Evolutionary conservation across 2,113 vertebrate genomes (phyloP), one percentile per base, ranked within the genome.

Genomic region (Elephas maximus): DNA sequence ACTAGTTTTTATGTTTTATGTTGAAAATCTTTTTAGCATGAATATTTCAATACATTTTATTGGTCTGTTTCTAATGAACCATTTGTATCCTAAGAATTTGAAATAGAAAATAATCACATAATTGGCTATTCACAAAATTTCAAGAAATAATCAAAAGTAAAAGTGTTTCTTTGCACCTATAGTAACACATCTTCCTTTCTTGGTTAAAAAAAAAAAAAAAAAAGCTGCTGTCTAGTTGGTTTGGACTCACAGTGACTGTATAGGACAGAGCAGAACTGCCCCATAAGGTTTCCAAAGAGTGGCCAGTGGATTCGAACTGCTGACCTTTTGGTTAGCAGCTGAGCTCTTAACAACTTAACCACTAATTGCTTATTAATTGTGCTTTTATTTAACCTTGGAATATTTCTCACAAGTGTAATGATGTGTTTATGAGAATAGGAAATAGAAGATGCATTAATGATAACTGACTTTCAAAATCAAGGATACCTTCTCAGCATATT

Each of bases 401-500:
- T 74, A 11, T 62, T n/a, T 17, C 7, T 9, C n/a, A 88, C 33
- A 57, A 33, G 15, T 69, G 1, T 57, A n/a, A 48, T 51, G 4
- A 21, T 21, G 10, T 53, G 18, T 63, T 73, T 48, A 67, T 74
- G 28, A 33, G 33, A 57, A 41, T 69, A 30, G 30, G 6, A 76
- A 78, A 6, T 6, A 48, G 20, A 51, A 92, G 15, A 88, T 73
- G 6, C 18, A 45, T 23, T 4, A 4, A 8, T 20, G 41, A 60
- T 17, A 0, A 0, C 2, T 44, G 15, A n/a, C 12, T 45, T 1
- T 78, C 18, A 37, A 63, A 80, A 57, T 6, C 1, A 28, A 0
- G 15, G n/a, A 44, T 30, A 41, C 17, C 28, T 65, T 37, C 3
- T 63, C 74, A 37, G 24, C 20, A 71, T 63, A 6, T 69, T 62